Evolutionary conservation across 2,113 vertebrate species (phyloP).

Genomic region (Notiomystis cincta): DNA sequence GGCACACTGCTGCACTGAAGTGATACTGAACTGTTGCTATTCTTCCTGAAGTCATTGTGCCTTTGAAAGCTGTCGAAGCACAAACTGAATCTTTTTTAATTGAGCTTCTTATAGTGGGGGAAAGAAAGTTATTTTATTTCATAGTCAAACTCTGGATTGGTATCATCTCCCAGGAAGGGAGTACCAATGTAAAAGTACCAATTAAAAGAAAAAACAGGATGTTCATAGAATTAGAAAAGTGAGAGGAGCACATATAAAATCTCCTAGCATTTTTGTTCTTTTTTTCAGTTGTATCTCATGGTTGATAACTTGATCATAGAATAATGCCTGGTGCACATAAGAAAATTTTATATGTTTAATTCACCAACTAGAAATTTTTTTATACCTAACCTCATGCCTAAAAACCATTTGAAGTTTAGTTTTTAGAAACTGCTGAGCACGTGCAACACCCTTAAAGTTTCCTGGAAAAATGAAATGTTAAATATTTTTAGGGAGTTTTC

Average conservation of each 20-base stretch:
- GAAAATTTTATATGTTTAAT: background rate
- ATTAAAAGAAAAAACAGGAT: background rate
- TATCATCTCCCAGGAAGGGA: background rate
- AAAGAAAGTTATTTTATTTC: background rate
- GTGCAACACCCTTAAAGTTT: background rate
- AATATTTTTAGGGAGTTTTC: background rate
- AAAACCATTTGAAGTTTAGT: background rate
- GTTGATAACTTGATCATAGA: background rate
- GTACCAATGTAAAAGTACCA: background rate
- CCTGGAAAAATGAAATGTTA: background rate
- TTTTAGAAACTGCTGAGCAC: background rate
- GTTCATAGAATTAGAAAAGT: background rate
- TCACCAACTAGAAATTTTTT: accelerated
- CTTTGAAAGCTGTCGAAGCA: background rate
- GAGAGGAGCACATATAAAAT: background rate
- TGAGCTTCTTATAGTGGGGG: background rate
- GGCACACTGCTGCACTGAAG: background rate
- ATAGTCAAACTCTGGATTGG: background rate
- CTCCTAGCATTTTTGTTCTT: background rate
- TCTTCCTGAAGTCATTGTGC: background rate
- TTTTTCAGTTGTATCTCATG: background rate
- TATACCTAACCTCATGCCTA: background rate
- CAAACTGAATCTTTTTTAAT: background rate
- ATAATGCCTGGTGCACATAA: background rate
- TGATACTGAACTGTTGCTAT: background rate